A percentile compares a stretch with the other conserved stretches of the same genome.
Evolutionary conservation across 2,888 invertebrate genomes (phyloP).

Genomic region (Zhuqinia jingwanae): DNA sequence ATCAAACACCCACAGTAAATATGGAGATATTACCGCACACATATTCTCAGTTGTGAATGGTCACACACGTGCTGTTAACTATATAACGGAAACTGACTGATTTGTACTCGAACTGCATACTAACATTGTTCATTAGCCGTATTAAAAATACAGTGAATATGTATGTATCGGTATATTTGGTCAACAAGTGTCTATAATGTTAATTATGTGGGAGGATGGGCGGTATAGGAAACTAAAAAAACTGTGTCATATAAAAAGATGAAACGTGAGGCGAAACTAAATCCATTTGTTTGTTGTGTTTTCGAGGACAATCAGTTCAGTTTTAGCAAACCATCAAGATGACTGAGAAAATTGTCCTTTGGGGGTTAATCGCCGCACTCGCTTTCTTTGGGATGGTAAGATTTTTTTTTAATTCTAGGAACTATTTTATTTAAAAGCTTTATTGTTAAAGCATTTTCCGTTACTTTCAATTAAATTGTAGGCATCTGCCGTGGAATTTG

Average conservation of each 20-base stretch:
- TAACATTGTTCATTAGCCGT: no score
- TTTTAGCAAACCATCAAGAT: slow-evolving; percentile 40
- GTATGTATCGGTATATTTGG: neutral
- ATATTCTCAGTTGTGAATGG: neutral
- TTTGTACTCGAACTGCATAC: no score
- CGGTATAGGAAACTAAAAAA: neutral
- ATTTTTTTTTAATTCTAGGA: neutral
- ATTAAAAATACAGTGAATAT: no score
- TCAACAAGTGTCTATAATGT: neutral
- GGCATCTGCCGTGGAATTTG: no score
- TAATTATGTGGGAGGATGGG: neutral
- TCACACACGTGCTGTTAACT: neutral
- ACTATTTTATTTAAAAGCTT: neutral
- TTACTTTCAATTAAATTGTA: no score
- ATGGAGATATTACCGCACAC: no score
- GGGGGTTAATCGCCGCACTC: slow-evolving; percentile 51
- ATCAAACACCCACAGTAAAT: no score
- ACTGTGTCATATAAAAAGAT: slow-evolving; percentile 58
- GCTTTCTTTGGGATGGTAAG: slow-evolving; percentile 58
- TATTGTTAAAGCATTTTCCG: no score
- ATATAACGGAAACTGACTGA: slow-evolving; percentile 24
- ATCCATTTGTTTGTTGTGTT: neutral
- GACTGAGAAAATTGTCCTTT: slow-evolving; percentile 20
- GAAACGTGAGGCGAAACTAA: neutral
- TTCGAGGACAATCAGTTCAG: no score